A percentile compares a stretch with the other conserved stretches of the same genome.
These are phyloP conservation scores for Cephus pygmeus DNA, from an alignment of 2,888 invertebrate species.

Conservation along the genomic window DNA sequence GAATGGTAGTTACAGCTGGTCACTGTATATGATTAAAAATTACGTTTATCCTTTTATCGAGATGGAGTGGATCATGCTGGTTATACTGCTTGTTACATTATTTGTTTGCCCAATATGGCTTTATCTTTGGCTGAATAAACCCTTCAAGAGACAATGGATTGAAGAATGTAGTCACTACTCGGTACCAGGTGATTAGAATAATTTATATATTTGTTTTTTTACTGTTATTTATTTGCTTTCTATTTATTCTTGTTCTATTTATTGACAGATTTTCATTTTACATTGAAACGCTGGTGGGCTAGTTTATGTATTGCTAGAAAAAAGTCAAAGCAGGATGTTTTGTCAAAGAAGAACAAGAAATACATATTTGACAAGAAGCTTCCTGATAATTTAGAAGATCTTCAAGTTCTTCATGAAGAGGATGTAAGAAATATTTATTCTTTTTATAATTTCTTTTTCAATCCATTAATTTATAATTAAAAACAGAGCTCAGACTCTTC, in stretches of 20 bases:
- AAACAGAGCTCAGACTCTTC: constrained; percentile 64
- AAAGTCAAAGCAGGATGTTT: constrained; percentile 5
- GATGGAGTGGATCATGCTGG: constrained; percentile 11
- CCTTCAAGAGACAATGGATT: constrained; percentile 8
- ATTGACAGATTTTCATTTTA: constrained; percentile 68
- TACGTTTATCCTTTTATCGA: neutral
- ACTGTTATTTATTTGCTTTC: neutral
- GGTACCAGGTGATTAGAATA: constrained; percentile 27
- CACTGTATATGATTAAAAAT: neutral
- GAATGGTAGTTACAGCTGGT: neutral
- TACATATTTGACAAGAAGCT: neutral
- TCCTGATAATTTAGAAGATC: constrained; percentile 15
- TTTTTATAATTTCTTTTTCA: neutral
- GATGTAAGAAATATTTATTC: constrained; percentile 24
- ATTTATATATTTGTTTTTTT: neutral
- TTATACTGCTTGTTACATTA: constrained; percentile 17
- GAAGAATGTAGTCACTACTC: constrained; percentile 27
- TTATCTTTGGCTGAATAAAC: constrained; percentile 25
- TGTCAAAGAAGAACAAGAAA: neutral
- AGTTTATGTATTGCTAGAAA: constrained; percentile 56
- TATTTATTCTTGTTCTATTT: constrained; percentile 9
- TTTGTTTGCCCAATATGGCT: constrained; percentile 24
- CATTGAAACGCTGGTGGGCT: constrained; percentile 65
- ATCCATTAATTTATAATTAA: constrained; percentile 18
- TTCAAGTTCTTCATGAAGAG: constrained; percentile 28